phyloP scores from a whole-genome alignment of 2,888 invertebrate species.

The Drosophila pullipes region DNA sequence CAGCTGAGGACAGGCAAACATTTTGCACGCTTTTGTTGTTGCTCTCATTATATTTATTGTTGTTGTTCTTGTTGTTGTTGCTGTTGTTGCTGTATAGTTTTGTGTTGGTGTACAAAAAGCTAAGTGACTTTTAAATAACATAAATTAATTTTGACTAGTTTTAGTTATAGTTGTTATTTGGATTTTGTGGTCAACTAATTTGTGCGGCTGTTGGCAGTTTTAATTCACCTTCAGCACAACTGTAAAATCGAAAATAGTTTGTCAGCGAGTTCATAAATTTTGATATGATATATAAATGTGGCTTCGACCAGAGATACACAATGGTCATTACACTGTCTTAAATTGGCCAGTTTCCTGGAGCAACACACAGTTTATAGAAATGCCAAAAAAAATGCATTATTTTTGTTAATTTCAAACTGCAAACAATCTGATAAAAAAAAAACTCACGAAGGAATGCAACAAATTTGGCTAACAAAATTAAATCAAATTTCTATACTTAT shows the following conservation, averaged over 20 bases:
- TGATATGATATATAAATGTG: neutral
- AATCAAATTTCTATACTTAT: neutral
- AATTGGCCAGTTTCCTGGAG: neutral
- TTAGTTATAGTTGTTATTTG: constrained; percentile 36
- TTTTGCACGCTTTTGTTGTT: constrained; percentile 38
- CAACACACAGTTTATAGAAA: neutral
- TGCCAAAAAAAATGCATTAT: neutral
- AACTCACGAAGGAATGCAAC: neutral
- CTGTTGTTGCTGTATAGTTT: constrained; percentile 36
- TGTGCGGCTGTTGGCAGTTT: constrained; percentile 63
- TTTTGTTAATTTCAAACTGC: neutral
- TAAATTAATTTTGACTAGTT: constrained; percentile 73
- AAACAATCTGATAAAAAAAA: neutral
- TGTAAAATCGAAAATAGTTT: constrained; percentile 13
- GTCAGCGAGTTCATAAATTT: constrained; percentile 20
- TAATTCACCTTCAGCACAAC: constrained; percentile 26
- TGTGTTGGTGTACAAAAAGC: constrained; percentile 41
- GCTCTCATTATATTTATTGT: constrained; percentile 5
- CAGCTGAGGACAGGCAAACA: constrained; percentile 47
- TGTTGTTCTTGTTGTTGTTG: constrained; percentile 16
- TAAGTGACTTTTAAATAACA: constrained; percentile 68
- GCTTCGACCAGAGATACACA: neutral
- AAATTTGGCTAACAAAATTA: neutral
- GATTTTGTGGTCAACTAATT: constrained; percentile 67
- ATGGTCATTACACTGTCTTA: neutral